A percentile compares a stretch with the other conserved stretches of the same genome.
Conservation (phyloP, 2,797 vertebrate genomes). For the Pangasius macronema region DNA sequence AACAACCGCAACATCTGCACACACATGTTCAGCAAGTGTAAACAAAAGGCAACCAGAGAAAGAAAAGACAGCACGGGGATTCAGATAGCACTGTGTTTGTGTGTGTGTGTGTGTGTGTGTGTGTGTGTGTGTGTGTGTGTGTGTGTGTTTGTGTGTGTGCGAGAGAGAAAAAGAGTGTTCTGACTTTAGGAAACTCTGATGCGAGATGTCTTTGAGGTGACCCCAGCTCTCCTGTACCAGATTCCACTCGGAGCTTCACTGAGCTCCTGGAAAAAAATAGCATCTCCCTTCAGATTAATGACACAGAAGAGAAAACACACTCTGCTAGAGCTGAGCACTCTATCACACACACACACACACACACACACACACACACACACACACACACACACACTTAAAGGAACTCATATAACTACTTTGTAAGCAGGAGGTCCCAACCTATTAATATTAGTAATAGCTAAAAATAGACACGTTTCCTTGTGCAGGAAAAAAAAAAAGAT, state of each 20-base stretch:
- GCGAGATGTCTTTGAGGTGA: conserved; percentile 57
- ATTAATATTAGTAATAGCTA: conserved; percentile 20
- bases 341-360: conserved; percentile 21
- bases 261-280: conserved; percentile 54
- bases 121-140: neutral
- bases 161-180: conserved; percentile 25
- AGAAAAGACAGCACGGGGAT: conserved; percentile 23
- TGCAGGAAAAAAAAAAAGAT: neutral
- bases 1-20: conserved; percentile 58
- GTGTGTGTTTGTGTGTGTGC: neutral
- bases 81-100: neutral
- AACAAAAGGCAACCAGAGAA: conserved; percentile 44
- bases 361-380: conserved; percentile 13
- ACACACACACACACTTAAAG: neutral
- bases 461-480: conserved; percentile 6
- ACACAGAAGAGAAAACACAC: conserved; percentile 43
- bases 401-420: neutral
- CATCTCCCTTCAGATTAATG: conserved; percentile 58
- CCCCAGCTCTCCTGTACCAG: conserved; percentile 47
- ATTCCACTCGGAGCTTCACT: conserved; percentile 48
- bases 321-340: conserved; percentile 22
- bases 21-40: conserved; percentile 36
- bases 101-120: neutral
- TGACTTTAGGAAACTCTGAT: conserved; percentile 48
- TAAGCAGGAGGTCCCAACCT: neutral